phyloP scores from a whole-genome alignment of 2,888 invertebrate species.

The Andrena camellia region DNA sequence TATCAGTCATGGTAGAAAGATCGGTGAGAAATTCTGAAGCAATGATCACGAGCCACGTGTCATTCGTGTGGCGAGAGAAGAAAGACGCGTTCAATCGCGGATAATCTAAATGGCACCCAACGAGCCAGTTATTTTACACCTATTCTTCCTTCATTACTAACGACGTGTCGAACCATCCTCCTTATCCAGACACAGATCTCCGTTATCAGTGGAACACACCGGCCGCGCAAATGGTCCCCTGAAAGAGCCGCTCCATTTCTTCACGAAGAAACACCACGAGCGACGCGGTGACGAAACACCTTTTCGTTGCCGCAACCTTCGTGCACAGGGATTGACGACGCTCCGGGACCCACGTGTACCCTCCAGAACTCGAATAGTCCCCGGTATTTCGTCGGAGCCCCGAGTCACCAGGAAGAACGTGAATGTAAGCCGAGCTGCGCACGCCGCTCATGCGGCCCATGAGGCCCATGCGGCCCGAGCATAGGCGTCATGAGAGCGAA shows the following conservation, averaged over 20 bases:
- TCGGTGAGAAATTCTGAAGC: too few relatives aligned
- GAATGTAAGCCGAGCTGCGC: slow-evolving; percentile 41
- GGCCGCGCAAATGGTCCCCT: neutral
- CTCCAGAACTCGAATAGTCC: neutral
- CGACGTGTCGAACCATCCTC: neutral
- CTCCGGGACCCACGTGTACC: slow-evolving; percentile 2
- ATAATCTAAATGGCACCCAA: too few relatives aligned
- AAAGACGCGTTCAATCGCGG: too few relatives aligned
- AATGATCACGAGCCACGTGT: too few relatives aligned
- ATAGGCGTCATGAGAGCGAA: slow-evolving; percentile 66
- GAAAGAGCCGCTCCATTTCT: neutral
- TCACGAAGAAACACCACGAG: neutral
- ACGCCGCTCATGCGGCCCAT: slow-evolving; percentile 19
- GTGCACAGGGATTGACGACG: neutral
- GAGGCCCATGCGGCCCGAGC: slow-evolving; percentile 24
- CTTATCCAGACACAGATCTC: neutral
- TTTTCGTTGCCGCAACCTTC: neutral
- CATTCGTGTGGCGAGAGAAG: too few relatives aligned
- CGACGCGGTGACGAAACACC: slow-evolving; percentile 20
- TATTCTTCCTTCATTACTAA: neutral
- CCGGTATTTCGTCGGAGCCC: neutral
- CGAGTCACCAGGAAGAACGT: slow-evolving; percentile 14
- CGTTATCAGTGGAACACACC: neutral
- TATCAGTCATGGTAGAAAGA: too few relatives aligned
- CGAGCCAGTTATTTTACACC: too few relatives aligned